Percentiles rank a stretch among this genome's conserved stretches.
Evolutionary conservation across 2,113 vertebrate genomes (phyloP).

Genomic region (Aegithalos caudatus): DNA sequence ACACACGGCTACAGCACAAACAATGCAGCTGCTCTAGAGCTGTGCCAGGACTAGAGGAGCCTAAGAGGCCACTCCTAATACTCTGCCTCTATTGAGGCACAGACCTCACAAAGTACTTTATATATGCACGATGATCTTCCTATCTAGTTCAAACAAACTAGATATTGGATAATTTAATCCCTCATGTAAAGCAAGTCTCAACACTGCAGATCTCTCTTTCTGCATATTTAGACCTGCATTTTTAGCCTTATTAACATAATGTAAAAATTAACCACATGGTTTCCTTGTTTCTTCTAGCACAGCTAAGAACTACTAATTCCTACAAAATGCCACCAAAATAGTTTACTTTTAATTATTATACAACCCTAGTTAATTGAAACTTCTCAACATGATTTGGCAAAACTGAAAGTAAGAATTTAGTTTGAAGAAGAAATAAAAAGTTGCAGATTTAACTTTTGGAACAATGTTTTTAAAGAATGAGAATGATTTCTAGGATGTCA

Average conservation of each 20-base stretch:
- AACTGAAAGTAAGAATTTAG: not conserved
- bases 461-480: not conserved
- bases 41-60: not conserved
- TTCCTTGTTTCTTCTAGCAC: not conserved
- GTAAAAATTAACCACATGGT: not conserved
- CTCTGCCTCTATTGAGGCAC: not conserved
- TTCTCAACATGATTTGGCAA: not conserved
- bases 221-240: not conserved
- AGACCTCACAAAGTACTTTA: not conserved
- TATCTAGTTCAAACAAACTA: not conserved
- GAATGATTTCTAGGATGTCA: not conserved
- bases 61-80: not conserved
- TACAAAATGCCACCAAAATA: not conserved
- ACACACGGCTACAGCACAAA: not conserved
- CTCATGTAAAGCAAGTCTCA: not conserved
- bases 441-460: not conserved
- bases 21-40: not conserved
- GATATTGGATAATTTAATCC: not conserved
- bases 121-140: accelerated
- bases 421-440: not conserved
- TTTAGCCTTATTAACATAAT: not conserved
- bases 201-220: not conserved
- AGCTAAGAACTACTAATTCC: not conserved
- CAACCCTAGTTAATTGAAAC: not conserved
- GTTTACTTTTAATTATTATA: not conserved